These are phyloP conservation scores for Halcyon malimbica DNA, from an alignment of 2,113 vertebrate species.

Conservation along the genomic window DNA sequence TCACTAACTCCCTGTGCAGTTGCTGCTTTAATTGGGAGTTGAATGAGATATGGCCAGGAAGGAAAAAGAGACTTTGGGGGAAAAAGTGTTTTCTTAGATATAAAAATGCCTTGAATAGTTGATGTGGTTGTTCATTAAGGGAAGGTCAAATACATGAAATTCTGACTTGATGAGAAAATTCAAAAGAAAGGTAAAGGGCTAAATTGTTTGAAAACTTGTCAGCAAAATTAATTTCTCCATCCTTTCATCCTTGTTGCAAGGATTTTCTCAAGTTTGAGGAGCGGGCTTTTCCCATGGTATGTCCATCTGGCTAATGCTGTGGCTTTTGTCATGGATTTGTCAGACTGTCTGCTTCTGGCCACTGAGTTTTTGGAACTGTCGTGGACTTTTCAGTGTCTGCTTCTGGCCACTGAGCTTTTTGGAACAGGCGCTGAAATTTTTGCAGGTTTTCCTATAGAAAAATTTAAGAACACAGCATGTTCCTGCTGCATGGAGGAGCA, in stretches of 20 bases:
- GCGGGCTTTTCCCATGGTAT: not conserved
- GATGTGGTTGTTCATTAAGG: not conserved
- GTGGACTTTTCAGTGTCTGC: not conserved
- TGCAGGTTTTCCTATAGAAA: not conserved
- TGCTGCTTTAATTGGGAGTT: constrained; percentile 2
- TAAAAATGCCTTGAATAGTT: not conserved
- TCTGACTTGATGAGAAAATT: not conserved
- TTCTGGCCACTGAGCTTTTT: not conserved
- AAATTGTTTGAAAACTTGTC: not conserved
- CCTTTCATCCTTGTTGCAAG: not conserved
- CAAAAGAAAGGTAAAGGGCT: not conserved
- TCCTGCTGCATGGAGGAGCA: not conserved
- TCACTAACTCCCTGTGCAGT: not conserved
- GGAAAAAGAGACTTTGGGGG: not conserved
- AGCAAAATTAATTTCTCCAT: not conserved
- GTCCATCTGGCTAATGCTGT: not conserved
- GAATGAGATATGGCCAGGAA: not conserved
- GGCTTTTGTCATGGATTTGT: not conserved
- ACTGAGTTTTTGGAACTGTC: not conserved
- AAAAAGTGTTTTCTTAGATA: not conserved
- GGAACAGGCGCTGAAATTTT: not conserved
- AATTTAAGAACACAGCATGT: not conserved
- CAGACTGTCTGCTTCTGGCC: not conserved
- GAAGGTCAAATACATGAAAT: constrained; percentile 7
- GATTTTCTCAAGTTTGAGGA: not conserved